A percentile compares a stretch with the other conserved stretches of the same genome.
These are phyloP conservation scores for Zaprionus africanus DNA, from an alignment of 1,140 invertebrate species.

Conservation along the genomic window DNA sequence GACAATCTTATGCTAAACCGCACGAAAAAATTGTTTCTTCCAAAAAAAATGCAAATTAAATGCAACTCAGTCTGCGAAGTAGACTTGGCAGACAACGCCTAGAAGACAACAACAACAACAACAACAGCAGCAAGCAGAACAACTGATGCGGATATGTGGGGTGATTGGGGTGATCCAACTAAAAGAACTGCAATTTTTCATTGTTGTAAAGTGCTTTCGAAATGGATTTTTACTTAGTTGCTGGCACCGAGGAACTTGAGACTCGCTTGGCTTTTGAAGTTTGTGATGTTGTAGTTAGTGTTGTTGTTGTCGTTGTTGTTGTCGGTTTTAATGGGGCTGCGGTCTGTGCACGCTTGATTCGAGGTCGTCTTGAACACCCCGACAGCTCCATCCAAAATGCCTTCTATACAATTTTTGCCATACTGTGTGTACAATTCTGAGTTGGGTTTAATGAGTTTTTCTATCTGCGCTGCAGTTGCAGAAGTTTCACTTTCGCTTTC, in stretches of 20 bases:
- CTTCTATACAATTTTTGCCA: slow-evolving; percentile 18
- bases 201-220: slow-evolving; percentile 66
- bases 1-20: slow-evolving; percentile 15
- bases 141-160: neutral
- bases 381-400: neutral
- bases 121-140: neutral
- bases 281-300: neutral
- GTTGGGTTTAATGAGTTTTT: slow-evolving; percentile 57
- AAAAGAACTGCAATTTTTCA: slow-evolving; percentile 55
- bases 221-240: slow-evolving; percentile 55
- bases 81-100: slow-evolving; percentile 52
- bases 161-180: slow-evolving; percentile 34
- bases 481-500: slow-evolving; percentile 39
- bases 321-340: slow-evolving; percentile 23
- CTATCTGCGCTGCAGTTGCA: slow-evolving; percentile 71
- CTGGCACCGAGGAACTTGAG: slow-evolving; percentile 15
- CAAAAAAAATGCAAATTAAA: slow-evolving; percentile 11
- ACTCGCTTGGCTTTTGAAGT: slow-evolving; percentile 7
- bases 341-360: slow-evolving; percentile 35
- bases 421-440: slow-evolving; percentile 44
- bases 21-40: slow-evolving; percentile 41
- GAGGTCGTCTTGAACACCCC: slow-evolving; percentile 34
- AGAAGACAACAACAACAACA: slow-evolving; percentile 29
- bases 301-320: slow-evolving; percentile 13
- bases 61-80: slow-evolving; percentile 15